A percentile compares a stretch with the other conserved stretches of the same genome.
Evolutionary conservation across 53 echinoderm and acorn worm genomes (phyloP).

Genomic region (Holothuria scabra): DNA sequence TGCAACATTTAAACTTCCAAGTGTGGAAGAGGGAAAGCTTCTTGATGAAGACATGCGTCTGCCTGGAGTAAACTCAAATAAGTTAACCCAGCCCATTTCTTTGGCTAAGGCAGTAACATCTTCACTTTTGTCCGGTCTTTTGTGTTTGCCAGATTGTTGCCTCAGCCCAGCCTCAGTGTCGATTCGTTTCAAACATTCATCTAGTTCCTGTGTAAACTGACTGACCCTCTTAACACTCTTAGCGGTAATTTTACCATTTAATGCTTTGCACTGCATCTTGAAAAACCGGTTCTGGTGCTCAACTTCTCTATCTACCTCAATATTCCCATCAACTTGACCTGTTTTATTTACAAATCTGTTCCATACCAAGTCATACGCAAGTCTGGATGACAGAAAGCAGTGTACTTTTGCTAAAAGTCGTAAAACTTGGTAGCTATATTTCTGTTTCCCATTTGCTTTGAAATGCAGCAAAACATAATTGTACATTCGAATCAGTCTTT

Average conservation of each 20-base stretch:
- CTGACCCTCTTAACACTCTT: constrained; percentile 43
- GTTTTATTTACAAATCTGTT: too few relatives aligned
- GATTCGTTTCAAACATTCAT: constrained; percentile 24
- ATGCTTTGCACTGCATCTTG: constrained; percentile 23
- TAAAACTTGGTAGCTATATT: too few relatives aligned
- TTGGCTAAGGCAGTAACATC: constrained; percentile 57
- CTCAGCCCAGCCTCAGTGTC: constrained; percentile 33
- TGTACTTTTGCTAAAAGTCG: too few relatives aligned
- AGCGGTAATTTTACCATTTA: constrained; percentile 46
- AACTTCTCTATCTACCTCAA: too few relatives aligned
- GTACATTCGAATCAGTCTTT: constrained; percentile 43
- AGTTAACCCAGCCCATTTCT: constrained; percentile 45
- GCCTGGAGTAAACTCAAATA: constrained; percentile 53
- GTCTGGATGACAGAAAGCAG: too few relatives aligned
- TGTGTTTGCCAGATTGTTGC: constrained; percentile 40
- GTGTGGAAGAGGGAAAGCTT: constrained; percentile 52
- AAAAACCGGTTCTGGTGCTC: constrained; percentile 42
- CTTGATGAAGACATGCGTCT: constrained; percentile 48
- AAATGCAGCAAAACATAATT: constrained; percentile 48
- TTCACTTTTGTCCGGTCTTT: neutral
- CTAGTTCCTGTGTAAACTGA: constrained; percentile 27
- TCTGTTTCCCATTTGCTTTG: too few relatives aligned
- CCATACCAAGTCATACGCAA: too few relatives aligned
- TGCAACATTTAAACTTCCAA: constrained; percentile 6
- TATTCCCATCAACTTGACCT: too few relatives aligned